Evolutionary conservation across 2,113 vertebrate species (phyloP).

Genomic region (Gambusia holbrooki): DNA sequence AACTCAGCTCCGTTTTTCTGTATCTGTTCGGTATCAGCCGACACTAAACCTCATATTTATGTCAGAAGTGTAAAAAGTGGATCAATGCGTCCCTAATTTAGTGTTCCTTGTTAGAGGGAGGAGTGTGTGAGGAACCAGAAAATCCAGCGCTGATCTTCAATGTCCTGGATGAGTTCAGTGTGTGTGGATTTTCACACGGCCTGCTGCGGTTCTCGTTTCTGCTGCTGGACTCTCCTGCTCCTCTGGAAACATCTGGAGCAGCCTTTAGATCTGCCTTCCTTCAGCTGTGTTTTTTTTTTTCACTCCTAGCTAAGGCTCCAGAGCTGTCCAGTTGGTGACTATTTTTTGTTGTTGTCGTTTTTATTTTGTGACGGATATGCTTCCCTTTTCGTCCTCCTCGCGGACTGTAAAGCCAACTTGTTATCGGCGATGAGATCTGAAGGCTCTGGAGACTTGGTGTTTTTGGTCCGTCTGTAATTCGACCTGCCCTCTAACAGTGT

Average conservation of each 20-base stretch:
- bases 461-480: slow-evolving; percentile 48
- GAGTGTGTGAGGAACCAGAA: not conserved
- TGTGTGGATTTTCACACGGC: slow-evolving; percentile 33
- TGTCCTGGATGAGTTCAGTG: not conserved
- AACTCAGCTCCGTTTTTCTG: no score
- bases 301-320: slow-evolving; percentile 4
- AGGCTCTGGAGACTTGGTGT: slow-evolving; percentile 45
- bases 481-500: slow-evolving; percentile 49
- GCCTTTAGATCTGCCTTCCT: slow-evolving; percentile 54
- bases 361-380: not conserved
- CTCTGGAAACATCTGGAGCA: slow-evolving; percentile 58
- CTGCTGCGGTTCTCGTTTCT: not conserved
- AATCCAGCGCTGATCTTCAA: not conserved
- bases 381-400: not conserved
- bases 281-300: slow-evolving; percentile 15
- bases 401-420: slow-evolving; percentile 5
- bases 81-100: no score
- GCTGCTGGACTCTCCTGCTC: slow-evolving; percentile 15
- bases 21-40: no score
- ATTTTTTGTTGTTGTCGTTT: not conserved
- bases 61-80: no score
- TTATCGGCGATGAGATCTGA: slow-evolving; percentile 35
- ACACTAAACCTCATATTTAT: no score
- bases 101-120: no score
- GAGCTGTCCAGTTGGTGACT: slow-evolving; percentile 17